Evolutionary conservation across 1,140 invertebrate genomes (phyloP), one percentile per base, ranked within the genome.

Genomic region (Trachymyrmex cornetzi): DNA sequence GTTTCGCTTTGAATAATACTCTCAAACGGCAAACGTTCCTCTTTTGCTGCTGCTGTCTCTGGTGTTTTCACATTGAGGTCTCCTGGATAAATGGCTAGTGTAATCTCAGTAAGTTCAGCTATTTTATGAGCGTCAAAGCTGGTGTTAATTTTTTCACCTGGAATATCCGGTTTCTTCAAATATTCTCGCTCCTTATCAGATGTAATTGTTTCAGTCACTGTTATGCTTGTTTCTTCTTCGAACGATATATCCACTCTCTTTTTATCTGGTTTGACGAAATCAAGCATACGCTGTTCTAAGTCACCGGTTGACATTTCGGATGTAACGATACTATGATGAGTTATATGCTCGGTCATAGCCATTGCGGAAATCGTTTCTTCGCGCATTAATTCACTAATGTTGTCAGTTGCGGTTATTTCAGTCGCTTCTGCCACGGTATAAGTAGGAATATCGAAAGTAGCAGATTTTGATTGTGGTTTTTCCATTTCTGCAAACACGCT

Each of bases 1-100:
- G 94, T 93, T 93, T 96, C 95, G 12, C 93, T 94, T 86, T 95
- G 94, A 66, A 96, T 92, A 22, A 96, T 85, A 87, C 96, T 94
- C 91, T 96, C 96, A 34, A 96, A 95, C 50, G 94, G 93, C 34
- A 94, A 90, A 89, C 94, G 94, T 88, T 95, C 91, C 75, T 95
- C 89, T 82, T 88, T 94, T 5, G 96, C 96, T 30, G 92, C 92
- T 38, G 88, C 90, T 63, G 90, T 88, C 34, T 88, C 61, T 11
- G 94, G 91, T 19, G 48, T 14, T 91, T 93, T 80, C 3, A 80
- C 71, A 30, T 89, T 82, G 1, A 96, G 88, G 55, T 94, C 92
- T 74, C 91, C 92, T 38, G 94, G 87, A 85, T 79, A 86, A 75
- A 91, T 93, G 75, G 95, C 92, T 27, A 94, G 75, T 48, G 93